A percentile compares a stretch with the other conserved stretches of the same genome.
These are phyloP conservation scores for Halichoeres trimaculatus DNA, from an alignment of 2,113 vertebrate species.

Conservation along the genomic window DNA sequence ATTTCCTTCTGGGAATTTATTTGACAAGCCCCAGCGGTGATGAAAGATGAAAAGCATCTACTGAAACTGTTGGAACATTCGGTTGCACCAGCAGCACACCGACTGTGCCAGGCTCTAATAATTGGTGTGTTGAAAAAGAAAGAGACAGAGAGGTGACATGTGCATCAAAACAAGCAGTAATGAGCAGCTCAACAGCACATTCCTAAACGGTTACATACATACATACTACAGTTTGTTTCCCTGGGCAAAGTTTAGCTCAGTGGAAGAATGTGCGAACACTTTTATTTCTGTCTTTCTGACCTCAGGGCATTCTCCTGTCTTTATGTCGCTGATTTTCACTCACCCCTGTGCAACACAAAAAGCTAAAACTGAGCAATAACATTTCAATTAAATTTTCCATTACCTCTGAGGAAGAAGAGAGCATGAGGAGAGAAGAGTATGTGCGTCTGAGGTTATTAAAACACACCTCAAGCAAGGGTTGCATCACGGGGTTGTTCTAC, in stretches of 20 bases:
- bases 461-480: conserved; percentile 8
- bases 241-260: conserved; percentile 16
- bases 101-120: background rate
- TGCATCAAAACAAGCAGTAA: conserved; percentile 26
- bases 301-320: conserved; percentile 41
- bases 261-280: conserved; percentile 22
- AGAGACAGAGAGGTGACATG: background rate
- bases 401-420: background rate
- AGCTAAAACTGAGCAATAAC: background rate
- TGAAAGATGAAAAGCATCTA: conserved; percentile 7
- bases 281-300: conserved; percentile 35
- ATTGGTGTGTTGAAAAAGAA: background rate
- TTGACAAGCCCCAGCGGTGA: conserved; percentile 9
- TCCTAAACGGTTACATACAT: conserved; percentile 45
- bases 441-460: conserved; percentile 21
- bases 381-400: background rate
- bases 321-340: background rate
- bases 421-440: background rate
- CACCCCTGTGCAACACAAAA: background rate
- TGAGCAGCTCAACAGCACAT: conserved; percentile 21
- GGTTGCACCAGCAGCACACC: background rate
- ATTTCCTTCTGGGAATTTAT: conserved; percentile 9
- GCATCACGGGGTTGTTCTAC: conserved; percentile 7
- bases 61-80: conserved; percentile 1
- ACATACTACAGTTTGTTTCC: conserved; percentile 7